Base-by-base conservation (phyloP, 2,797 vertebrate species). In the Chelon labrosus region DNA sequence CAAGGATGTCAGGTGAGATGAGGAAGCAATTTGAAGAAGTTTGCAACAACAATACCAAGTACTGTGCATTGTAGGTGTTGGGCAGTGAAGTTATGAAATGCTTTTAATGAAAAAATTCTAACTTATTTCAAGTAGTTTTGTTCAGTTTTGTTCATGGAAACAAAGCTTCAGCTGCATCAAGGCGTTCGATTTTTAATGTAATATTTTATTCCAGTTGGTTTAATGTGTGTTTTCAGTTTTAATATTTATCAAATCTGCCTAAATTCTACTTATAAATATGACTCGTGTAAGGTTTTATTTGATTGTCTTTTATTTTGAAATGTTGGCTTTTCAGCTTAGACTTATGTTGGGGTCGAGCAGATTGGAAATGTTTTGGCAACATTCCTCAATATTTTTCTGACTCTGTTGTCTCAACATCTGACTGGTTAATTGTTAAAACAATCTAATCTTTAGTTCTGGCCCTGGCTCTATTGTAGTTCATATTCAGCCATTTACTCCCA, bases 401-500 rank as follows among this genome's bases (percentile, higher is more conserved):
- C 25, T 27, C 25, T 27, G 25, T 27, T 27, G 41, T 52, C 49
- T 41, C 41, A 42, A 42, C n/a, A 10, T 65, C 35, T 65, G 51
- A 54, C 22, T 2, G 0, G 4, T 42, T 35, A 47, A 31, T 22
- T 13, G 2, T 25, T 61, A 31, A 49, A 55, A 57, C 10, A 41
- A 13, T 31, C 51, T 51, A 13, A 65, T 25, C 10, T 6, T 22
- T n/a, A 51, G 25, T 39, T 31, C 11, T 25, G 49, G 5, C 16
- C 19, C 2, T 7, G 6, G 16, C 11, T 7, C 19, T 22, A 37
- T 11, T 61, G 7, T 46, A 25, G 27, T 46, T 75, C 12, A 60
- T 47, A 25, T 82, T 66, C 14, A 70, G 31, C 64, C 47, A 27
- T 49, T 22, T 42, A 22, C 35, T 54, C 4, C 19, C n/a, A 39